A percentile compares a stretch with the other conserved stretches of the same genome.
Conservation (phyloP, 2,888 invertebrate genomes). For the Melikaiella ostensackeni region DNA sequence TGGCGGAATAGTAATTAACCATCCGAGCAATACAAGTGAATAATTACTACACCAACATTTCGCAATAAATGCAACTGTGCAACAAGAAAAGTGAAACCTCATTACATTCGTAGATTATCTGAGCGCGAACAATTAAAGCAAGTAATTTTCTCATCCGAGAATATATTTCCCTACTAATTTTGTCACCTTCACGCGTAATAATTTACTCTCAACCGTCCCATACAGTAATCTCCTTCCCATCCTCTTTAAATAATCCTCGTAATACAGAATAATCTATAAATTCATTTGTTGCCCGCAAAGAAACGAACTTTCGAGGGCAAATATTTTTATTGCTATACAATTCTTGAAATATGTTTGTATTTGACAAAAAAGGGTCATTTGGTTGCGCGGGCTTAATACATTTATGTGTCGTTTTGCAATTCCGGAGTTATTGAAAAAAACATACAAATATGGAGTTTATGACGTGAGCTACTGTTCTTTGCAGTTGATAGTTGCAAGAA, state of each 20-base stretch:
- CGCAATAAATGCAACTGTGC: background rate
- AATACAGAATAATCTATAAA: background rate
- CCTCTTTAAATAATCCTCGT: background rate
- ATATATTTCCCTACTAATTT: background rate
- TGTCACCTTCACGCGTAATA: background rate
- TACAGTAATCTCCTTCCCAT: background rate
- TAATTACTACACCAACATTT: constrained; percentile 30
- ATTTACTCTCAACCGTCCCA: background rate
- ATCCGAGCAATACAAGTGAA: constrained; percentile 20
- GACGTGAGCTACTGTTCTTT: background rate
- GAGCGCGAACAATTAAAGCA: background rate
- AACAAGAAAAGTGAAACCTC: constrained; percentile 3
- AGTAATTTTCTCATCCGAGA: background rate
- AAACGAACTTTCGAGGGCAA: background rate
- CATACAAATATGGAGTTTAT: background rate
- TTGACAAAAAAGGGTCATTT: background rate
- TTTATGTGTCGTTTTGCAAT: background rate
- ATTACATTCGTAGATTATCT: constrained; percentile 20
- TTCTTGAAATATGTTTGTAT: background rate
- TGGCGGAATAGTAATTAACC: constrained; percentile 25
- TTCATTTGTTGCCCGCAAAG: background rate
- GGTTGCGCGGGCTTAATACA: background rate
- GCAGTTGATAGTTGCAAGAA: background rate
- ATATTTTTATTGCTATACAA: background rate
- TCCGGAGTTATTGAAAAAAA: background rate